These are phyloP conservation scores for Philereme transversata DNA, from an alignment of 2,888 invertebrate species.

Conservation along the genomic window DNA sequence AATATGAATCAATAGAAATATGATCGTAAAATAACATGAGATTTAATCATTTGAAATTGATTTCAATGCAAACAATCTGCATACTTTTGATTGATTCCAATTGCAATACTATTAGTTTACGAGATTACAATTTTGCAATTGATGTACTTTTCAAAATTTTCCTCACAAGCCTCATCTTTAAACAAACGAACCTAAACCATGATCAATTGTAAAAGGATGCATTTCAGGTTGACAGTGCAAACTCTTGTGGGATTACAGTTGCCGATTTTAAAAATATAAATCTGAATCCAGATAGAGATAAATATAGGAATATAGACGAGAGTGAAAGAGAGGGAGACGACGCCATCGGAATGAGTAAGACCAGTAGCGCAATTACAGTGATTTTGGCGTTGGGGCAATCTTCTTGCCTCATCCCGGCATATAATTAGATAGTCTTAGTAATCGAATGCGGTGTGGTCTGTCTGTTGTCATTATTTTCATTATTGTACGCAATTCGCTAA, in stretches of 20 bases:
- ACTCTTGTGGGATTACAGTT: conserved; percentile 10
- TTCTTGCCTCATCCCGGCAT: conserved; percentile 57
- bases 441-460: conserved; percentile 74
- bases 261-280: conserved; percentile 45
- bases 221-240: conserved; percentile 4
- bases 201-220: conserved; percentile 1
- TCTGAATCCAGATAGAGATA: conserved; percentile 53
- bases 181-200: conserved; percentile 15
- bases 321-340: conserved; percentile 61
- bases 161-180: conserved; percentile 5
- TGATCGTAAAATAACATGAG: no score
- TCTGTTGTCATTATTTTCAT: conserved; percentile 73
- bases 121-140: conserved; percentile 29
- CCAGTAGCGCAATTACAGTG: conserved; percentile 79
- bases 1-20: no score
- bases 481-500: conserved; percentile 63
- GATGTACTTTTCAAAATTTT: conserved; percentile 20
- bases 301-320: conserved; percentile 39
- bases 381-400: conserved; percentile 68
- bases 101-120: conserved; percentile 24
- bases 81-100: conserved; percentile 17
- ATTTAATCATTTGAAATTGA: no score
- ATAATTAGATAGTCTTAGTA: conserved; percentile 74
- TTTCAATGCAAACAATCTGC: no score
- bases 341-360: conserved; percentile 69